These are phyloP conservation scores for Lasiommata megera DNA, from an alignment of 2,888 invertebrate species.

Conservation along the genomic window DNA sequence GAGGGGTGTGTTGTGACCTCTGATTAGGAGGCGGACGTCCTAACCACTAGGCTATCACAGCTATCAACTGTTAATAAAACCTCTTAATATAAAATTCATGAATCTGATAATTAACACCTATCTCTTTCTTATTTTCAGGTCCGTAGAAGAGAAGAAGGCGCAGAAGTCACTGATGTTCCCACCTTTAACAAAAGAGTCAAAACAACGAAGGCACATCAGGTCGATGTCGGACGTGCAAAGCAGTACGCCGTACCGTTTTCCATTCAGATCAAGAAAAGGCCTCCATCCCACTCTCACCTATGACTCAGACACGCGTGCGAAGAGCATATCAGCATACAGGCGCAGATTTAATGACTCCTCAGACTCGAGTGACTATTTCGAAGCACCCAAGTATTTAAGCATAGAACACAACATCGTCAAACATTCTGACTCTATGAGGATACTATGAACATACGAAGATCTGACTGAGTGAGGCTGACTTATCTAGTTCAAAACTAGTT, in stretches of 20 bases:
- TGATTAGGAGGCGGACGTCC: no score
- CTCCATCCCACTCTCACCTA: conserved; percentile 62
- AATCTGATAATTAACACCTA: background rate
- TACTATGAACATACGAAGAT: conserved; percentile 42
- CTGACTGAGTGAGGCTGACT: conserved; percentile 49
- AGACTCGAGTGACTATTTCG: conserved; percentile 65
- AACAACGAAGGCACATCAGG: conserved; percentile 65
- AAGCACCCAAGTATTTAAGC: conserved; percentile 53
- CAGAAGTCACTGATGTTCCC: conserved; percentile 51
- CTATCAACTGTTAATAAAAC: no score
- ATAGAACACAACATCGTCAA: conserved; percentile 67
- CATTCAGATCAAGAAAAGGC: conserved; percentile 58
- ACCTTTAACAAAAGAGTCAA: conserved; percentile 67
- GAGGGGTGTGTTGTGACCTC: no score
- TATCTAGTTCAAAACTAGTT: conserved; percentile 48
- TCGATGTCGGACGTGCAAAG: conserved; percentile 76
- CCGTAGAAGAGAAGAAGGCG: conserved; percentile 54
- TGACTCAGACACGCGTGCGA: conserved; percentile 67
- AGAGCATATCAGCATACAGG: conserved; percentile 53
- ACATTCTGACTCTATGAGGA: conserved; percentile 73
- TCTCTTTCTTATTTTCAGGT: conserved; percentile 54
- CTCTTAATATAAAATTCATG: no score
- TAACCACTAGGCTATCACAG: no score
- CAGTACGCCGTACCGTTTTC: conserved; percentile 67
- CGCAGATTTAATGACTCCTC: conserved; percentile 59